phyloP scores from a whole-genome alignment of 2,888 invertebrate species.

The Ornithoptera alexandrae region DNA sequence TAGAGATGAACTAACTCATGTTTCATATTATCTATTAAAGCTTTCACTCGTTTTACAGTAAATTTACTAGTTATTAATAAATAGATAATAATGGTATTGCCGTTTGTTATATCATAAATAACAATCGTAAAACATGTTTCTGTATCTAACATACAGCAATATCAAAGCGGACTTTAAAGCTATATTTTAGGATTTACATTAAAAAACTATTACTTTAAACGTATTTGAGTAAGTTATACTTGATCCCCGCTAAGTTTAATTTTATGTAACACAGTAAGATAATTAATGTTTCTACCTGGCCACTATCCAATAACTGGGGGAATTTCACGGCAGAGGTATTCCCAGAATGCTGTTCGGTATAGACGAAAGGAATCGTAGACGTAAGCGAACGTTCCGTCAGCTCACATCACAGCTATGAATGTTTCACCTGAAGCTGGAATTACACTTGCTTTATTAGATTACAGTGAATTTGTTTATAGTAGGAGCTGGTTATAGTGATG shows the following conservation, averaged over 20 bases:
- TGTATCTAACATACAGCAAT: too few species aligned
- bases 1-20: too few species aligned
- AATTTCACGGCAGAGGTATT: conserved; percentile 19
- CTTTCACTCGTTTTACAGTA: too few species aligned
- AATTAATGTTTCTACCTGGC: conserved; percentile 19
- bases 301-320: conserved; percentile 24
- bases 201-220: background rate
- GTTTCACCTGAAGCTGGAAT: background rate
- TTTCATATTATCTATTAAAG: too few species aligned
- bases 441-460: background rate
- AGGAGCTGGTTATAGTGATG: too few species aligned
- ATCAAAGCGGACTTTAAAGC: too few species aligned
- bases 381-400: background rate
- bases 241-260: conserved; percentile 1
- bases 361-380: conserved; percentile 11
- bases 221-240: background rate
- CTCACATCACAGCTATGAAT: background rate
- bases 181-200: background rate
- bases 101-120: too few species aligned
- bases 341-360: conserved; percentile 17
- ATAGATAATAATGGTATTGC: too few species aligned
- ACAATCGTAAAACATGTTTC: too few species aligned
- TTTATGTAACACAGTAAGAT: conserved; percentile 11
- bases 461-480: background rate
- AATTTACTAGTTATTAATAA: too few species aligned